phyloP scores from a whole-genome alignment of 2,888 invertebrate genomes.

The Pelosia muscerda region DNA sequence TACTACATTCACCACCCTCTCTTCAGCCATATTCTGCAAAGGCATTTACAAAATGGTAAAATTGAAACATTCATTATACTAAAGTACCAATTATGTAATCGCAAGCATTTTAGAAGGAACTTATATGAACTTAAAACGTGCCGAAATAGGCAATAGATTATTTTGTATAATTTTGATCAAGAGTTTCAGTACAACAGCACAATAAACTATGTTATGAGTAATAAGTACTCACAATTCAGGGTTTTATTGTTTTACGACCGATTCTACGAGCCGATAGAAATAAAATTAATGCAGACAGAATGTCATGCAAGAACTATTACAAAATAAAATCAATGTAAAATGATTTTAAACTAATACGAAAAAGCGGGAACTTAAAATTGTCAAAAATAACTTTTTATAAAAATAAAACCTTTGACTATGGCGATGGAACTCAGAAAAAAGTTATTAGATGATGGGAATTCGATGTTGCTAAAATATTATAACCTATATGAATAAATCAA shows the following conservation, averaged over 20 bases:
- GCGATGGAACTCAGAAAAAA: slow-evolving; percentile 54
- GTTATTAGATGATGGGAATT: slow-evolving; percentile 26
- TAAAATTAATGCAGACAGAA: neutral
- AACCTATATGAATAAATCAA: neutral
- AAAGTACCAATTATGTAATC: neutral
- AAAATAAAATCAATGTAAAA: slow-evolving; percentile 25
- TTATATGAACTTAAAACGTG: too few relatives aligned
- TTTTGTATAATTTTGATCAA: neutral
- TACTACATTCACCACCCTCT: slow-evolving; percentile 62
- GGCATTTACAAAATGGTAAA: neutral
- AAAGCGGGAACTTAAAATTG: slow-evolving; percentile 71
- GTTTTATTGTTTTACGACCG: neutral
- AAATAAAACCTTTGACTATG: slow-evolving; percentile 67
- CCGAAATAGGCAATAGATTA: too few relatives aligned
- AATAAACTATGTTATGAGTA: neutral
- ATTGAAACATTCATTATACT: neutral
- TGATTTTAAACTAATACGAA: slow-evolving; percentile 50
- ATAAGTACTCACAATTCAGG: neutral
- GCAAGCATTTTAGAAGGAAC: too few relatives aligned
- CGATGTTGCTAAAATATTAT: neutral
- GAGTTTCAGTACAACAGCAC: neutral
- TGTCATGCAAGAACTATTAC: neutral
- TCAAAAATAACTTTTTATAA: slow-evolving; percentile 72
- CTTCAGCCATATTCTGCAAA: slow-evolving; percentile 29
- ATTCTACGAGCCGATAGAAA: neutral